Conservation (phyloP, 2,888 invertebrate species). For the Aplocera efformata region DNA sequence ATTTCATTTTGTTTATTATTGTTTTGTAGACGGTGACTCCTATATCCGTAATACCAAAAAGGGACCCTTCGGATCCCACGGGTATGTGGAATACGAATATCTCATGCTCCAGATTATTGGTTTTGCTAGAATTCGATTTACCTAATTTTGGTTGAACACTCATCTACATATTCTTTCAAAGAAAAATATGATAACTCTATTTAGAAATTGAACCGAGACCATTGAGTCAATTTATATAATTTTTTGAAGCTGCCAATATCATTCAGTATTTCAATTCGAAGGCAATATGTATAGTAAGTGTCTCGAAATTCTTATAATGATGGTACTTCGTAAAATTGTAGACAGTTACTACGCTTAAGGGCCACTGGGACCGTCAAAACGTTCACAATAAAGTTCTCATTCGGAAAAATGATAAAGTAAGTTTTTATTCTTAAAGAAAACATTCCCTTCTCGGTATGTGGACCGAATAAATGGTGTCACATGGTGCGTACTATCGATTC, state of each 20-base stretch:
- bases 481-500: conserved; percentile 56
- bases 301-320: conserved; percentile 3
- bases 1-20: conserved; percentile 43
- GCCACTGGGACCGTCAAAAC: conserved; percentile 7
- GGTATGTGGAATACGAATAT: conserved; percentile 36
- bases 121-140: conserved; percentile 39
- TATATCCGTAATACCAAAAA: conserved; percentile 30
- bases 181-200: too few species aligned
- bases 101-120: conserved; percentile 37
- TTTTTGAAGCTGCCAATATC: too few species aligned
- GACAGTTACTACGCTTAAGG: conserved; percentile 3
- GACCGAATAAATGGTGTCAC: conserved; percentile 30
- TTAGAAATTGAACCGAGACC: too few species aligned
- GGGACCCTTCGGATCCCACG: conserved; percentile 25
- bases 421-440: conserved; percentile 4
- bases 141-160: conserved; percentile 14
- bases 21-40: conserved; percentile 37
- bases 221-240: too few species aligned
- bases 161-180: too few species aligned
- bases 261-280: not conserved
- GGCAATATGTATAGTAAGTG: not conserved
- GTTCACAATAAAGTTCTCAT: conserved; percentile 4
- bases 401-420: not conserved
- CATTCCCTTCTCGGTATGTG: conserved; percentile 18
- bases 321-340: conserved; percentile 7